Evolutionary conservation across 92 coral and sea anemone genomes (phyloP).

Genomic region (Heliopora coerulea): DNA sequence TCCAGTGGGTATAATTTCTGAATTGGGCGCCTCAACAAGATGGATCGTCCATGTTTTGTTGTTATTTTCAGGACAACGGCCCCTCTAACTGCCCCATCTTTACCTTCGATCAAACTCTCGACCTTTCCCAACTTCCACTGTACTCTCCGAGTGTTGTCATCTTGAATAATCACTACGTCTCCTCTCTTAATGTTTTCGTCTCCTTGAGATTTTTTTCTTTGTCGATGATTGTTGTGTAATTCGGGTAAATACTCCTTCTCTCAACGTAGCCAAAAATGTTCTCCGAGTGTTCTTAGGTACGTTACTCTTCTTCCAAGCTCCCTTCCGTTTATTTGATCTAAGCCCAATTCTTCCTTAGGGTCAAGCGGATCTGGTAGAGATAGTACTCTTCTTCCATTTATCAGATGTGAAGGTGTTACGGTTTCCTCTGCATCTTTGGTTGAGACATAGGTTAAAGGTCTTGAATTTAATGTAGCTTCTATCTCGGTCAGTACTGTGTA

Average conservation of each 20-base stretch:
- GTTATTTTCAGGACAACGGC: not conserved
- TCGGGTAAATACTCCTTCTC: constrained; percentile 29
- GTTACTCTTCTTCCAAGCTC: constrained; percentile 36
- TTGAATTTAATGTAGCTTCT: constrained; percentile 23
- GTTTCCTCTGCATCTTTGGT: constrained; percentile 18
- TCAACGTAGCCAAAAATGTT: constrained; percentile 41
- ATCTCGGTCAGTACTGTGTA: constrained; percentile 31
- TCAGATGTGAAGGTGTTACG: constrained; percentile 16
- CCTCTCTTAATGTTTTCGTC: not conserved
- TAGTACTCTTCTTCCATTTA: constrained; percentile 21
- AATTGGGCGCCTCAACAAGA: not conserved
- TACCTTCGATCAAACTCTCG: constrained; percentile 23
- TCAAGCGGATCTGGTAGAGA: not conserved
- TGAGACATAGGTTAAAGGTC: constrained; percentile 18
- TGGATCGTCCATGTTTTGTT: not conserved
- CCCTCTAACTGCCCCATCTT: constrained; percentile 10
- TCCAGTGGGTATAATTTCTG: constrained; percentile 5
- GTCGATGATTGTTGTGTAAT: constrained; percentile 20
- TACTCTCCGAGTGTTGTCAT: constrained; percentile 39
- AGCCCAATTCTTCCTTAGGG: not conserved
- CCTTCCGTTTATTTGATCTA: constrained; percentile 7
- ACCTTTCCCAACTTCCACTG: constrained; percentile 34
- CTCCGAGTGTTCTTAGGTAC: constrained; percentile 30
- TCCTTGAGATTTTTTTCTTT: not conserved
- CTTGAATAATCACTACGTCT: constrained; percentile 43